Base-by-base conservation (phyloP, 2,888 invertebrate genomes). In the Phalera bucephala region DNA sequence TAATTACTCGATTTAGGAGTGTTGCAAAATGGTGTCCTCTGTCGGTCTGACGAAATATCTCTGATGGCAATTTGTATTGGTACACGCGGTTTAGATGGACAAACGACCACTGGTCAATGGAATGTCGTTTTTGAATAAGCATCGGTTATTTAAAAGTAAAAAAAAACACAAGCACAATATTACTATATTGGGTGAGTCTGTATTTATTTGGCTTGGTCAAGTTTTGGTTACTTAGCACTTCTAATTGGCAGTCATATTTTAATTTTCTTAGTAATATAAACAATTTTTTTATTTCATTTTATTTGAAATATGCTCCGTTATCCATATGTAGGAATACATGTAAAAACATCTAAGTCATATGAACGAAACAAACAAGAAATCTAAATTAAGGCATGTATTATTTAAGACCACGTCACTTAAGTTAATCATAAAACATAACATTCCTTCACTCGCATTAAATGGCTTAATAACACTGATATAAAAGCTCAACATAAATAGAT, bases 31-130 rank as follows among this genome's bases (percentile, higher is more conserved):
- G 53, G 52, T 64, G 57, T 62, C 59, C 44, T 57, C 45, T 12
- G 55, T 44, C 44, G 41, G 51, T 22, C 41, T 49, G 47, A 41
- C 39, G 47, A 54, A 55, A 63, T 42, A 35, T 58, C 47, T 57
- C 45, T 43, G 55, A 47, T 51, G 41, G 49, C 54, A 40, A 70
- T 69, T 67, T 69, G 61, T 66, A 58, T 64, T 45, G 55, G 53
- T 51, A 52, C 41, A 65, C 58, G 61, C 61, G 57, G 59, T 66
- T 65, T 62, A 66, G 64, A 67, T 64, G 69, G 67, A 73, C 63
- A 65, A 67, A 57, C 59, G 45, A 49, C 33, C 45, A 39, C 38
- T 35, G 37, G 42, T 51, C 46, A 38, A 46, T 49, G 57, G 61
- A 57, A 63, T 61, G 64, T 45, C 45, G 55, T 59, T 57, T 64